These are phyloP conservation scores for Phyllostomus discolor DNA, from an alignment of 2,113 vertebrate genomes.

Conservation along the genomic window DNA sequence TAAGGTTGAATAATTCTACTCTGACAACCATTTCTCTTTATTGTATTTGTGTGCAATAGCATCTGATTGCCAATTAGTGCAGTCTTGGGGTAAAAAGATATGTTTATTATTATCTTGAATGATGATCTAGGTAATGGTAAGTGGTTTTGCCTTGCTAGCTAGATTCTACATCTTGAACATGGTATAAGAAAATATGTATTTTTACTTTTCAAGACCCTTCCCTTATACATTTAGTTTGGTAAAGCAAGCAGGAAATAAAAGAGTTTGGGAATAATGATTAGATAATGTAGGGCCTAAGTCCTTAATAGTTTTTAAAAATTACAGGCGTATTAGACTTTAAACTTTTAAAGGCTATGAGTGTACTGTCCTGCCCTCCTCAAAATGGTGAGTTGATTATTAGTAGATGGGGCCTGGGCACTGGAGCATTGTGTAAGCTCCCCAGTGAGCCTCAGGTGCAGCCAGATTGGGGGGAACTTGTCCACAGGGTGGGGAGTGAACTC, in stretches of 20 bases:
- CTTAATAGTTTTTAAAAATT: not conserved
- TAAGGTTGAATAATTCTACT: not conserved
- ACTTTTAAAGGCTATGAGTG: not conserved
- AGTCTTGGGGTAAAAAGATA: not conserved
- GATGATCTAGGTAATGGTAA: not conserved
- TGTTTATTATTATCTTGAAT: not conserved
- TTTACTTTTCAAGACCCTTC: not conserved
- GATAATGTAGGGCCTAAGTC: not conserved
- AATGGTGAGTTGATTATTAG: not conserved
- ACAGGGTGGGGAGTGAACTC: not conserved
- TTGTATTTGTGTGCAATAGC: not conserved
- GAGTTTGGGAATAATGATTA: not conserved
- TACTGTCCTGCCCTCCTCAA: not conserved
- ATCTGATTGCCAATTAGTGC: not conserved
- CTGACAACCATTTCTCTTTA: not conserved
- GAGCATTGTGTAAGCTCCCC: not conserved
- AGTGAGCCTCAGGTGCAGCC: not conserved
- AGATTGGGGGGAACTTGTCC: not conserved
- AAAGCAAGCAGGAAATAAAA: not conserved
- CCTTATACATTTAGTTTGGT: not conserved
- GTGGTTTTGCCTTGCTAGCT: not conserved
- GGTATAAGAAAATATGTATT: not conserved
- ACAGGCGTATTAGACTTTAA: not conserved
- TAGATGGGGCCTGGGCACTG: not conserved
- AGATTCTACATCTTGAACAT: not conserved